Evolutionary conservation across 2,888 invertebrate genomes (phyloP), one percentile per base, ranked within the genome.

Genomic region (Frankliniella fusca): DNA sequence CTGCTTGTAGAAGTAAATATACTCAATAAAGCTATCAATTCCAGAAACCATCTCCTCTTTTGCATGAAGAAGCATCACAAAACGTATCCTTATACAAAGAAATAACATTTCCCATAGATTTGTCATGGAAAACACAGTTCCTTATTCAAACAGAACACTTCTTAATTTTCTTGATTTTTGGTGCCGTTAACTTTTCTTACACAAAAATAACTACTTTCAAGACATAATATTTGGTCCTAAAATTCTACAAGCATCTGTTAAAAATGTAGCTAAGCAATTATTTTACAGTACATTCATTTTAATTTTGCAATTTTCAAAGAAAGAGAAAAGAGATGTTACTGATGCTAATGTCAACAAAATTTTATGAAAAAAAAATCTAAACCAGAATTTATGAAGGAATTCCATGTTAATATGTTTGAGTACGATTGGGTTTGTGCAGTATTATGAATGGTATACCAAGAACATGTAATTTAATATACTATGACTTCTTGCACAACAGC

Each of bases 101-200:
- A 38, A 38, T 38, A 38, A 2, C 3, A 38, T 38, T 38, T 38
- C 38, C 38, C 38, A 3, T 38, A 38, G 5, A 2, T 38, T 38
- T 38, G 38, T 38, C 5, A 38, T 38, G 38, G 38, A 38, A 38
- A 5, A 38, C 38, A 38, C 38, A 38, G 38, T 2, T 38, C 5
- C 38, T 38, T 38, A 38, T 38, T 38, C 38, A 38, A 38, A 3
- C 38, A 38, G 38, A 61, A 7, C 18, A 61, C 61, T 83, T 70
- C 80, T 84, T 83, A 83, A 80, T 83, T 76, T 81, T 82, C 82
- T 82, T 76, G 83, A 80, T 83, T 82, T 83, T 87, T 87, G 88
- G 87, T 54, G 23, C 80, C 48, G 38, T 5, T 5, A 38, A 38
- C 38, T 38, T 11, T 28, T 54, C 27, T 7, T 61, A 15, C 18